Evolutionary conservation across 2,888 invertebrate species (phyloP).

Genomic region (Ctena decussata): DNA sequence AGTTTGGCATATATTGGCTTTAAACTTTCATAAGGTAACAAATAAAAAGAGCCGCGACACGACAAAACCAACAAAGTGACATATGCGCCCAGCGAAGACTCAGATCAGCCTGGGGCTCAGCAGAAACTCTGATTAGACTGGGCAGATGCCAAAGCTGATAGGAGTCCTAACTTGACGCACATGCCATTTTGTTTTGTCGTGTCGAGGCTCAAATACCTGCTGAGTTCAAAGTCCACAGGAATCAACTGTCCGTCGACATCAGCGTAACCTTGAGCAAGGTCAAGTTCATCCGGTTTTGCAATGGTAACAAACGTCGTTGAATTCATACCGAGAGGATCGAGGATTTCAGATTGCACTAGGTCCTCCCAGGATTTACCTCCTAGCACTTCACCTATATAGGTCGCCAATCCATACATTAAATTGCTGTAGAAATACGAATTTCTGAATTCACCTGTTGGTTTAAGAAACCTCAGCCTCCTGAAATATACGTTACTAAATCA

Average conservation of each 20-base stretch:
- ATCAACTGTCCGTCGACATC: conserved; percentile 53
- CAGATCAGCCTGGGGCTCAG: too few species aligned
- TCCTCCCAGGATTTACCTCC: conserved; percentile 80
- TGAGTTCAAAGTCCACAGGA: conserved; percentile 66
- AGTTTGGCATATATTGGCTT: too few species aligned
- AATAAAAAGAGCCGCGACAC: too few species aligned
- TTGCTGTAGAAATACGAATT: conserved; percentile 82
- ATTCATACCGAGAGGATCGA: conserved; percentile 81
- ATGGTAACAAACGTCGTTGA: conserved; percentile 79
- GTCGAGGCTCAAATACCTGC: conserved; percentile 69
- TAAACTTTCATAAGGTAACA: too few species aligned
- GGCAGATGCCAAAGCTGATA: too few species aligned
- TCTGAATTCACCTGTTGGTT: conserved; percentile 72
- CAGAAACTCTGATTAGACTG: too few species aligned
- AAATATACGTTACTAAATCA: too few species aligned
- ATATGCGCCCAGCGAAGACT: too few species aligned
- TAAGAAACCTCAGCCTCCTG: conserved; percentile 70
- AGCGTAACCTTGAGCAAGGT: conserved; percentile 76
- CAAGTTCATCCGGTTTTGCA: conserved; percentile 65
- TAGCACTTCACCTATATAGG: conserved; percentile 77
- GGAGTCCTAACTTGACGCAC: too few species aligned
- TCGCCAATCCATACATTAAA: conserved; percentile 82
- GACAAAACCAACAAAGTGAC: too few species aligned
- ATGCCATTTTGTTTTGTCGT: too few species aligned
- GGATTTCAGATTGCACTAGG: conserved; percentile 75